A percentile compares a stretch with the other conserved stretches of the same genome.
Evolutionary conservation across 2,888 invertebrate genomes (phyloP).

Genomic region (Magallana nippona): DNA sequence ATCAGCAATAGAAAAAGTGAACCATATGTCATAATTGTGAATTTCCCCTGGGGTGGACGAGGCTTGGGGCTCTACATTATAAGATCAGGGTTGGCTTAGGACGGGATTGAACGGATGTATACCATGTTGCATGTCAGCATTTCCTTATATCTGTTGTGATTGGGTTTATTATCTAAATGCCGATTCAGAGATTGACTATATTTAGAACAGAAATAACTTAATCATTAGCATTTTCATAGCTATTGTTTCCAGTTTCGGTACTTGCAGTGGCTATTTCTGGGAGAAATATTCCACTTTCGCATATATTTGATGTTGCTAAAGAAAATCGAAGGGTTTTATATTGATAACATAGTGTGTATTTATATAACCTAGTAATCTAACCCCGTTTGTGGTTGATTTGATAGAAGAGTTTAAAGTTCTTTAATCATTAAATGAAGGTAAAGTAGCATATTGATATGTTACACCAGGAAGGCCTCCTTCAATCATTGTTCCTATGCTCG

Average conservation of each 20-base stretch:
- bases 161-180: not conserved
- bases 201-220: not conserved
- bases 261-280: not conserved
- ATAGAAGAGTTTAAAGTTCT: conserved; percentile 3
- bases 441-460: conserved; percentile 5
- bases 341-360: conserved; percentile 15
- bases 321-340: not conserved
- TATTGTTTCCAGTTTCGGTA: not conserved
- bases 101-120: not conserved
- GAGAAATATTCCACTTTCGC: not conserved
- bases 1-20: conserved; percentile 41
- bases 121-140: not conserved
- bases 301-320: not conserved
- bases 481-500: not conserved
- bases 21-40: conserved; percentile 18
- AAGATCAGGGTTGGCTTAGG: not conserved
- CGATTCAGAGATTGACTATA: not conserved
- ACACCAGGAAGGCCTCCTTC: not conserved
- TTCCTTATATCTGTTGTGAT: not conserved
- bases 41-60: not conserved
- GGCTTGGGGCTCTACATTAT: not conserved
- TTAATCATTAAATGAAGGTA: not conserved
- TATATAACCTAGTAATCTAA: conserved; percentile 28
- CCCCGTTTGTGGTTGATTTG: not conserved
- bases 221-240: not conserved